Evolutionary conservation across 1,140 invertebrate species (phyloP), one percentile per base, ranked within the genome.

Genomic region (Drosophila kurseongensis): DNA sequence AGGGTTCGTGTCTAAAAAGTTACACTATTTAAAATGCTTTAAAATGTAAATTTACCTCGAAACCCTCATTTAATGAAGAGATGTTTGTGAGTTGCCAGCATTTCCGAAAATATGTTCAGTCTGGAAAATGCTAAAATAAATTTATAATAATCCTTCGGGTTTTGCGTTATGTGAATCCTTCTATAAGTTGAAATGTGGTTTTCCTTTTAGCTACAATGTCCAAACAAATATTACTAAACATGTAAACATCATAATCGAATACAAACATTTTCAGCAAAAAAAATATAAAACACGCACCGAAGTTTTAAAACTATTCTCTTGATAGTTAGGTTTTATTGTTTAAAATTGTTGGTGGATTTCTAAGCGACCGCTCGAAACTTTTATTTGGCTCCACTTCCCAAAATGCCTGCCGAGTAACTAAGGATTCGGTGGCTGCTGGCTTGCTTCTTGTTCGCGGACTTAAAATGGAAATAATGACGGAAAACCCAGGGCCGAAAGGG

Each of bases 391-490:
- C n/a, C 50, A 23, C 16, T 59, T 59, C 18, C 32, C 44, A 51
- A 36, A 27, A 16, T 52, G n/a, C 29, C 18, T 41, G 12, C 10
- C 18, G 18, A 42, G 47, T 14, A 45, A 23, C 18, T 9, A 41
- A 45, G 35, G 47, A 18, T 44, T 50, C 44, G 32, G 18, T 41
- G 63, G 47, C 27, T 29, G 56, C 40, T 38, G 35, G 45, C 47
- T 35, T 12, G 41, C 16, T 27, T 18, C 67, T 44, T 48, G 61
- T 66, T 58, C 72, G 48, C 44, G 48, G 38, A 44, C 61, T 76
- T 76, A 76, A 76, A 67, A 67, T 59, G 41, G 55, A 75, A 75
- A 62, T 75, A 75, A 75, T 75, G 52, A 71, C 44, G 18, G 27
- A n/a, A 10, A 23, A 48, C 36, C 44, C 50, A 47, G 13, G 52